Conservation (phyloP, 2,113 vertebrate genomes). For the Euleptes europaea region DNA sequence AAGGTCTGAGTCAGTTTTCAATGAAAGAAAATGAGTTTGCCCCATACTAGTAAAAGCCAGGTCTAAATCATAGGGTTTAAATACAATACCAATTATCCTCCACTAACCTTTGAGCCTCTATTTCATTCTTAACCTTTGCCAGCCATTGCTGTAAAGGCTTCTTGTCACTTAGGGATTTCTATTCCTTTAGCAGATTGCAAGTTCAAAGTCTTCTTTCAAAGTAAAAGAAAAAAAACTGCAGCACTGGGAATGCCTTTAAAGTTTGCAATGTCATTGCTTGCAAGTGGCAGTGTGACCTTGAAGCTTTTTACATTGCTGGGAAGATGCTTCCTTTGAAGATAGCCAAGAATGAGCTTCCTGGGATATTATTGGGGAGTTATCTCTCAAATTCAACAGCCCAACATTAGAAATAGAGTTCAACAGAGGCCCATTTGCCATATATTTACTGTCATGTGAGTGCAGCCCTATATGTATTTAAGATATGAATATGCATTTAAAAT, state of each 20-base stretch:
- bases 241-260: conserved; percentile 11
- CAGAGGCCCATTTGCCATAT: neutral
- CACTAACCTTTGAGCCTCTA: neutral
- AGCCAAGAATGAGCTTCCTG: neutral
- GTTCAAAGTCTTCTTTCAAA: conserved; percentile 29
- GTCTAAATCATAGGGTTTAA: neutral
- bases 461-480: neutral
- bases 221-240: neutral
- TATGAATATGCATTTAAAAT: neutral
- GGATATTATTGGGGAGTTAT: neutral
- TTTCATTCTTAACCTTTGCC: conserved; percentile 3
- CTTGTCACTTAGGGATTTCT: neutral
- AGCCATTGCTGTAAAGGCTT: conserved; percentile 12
- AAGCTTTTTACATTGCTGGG: neutral
- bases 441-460: neutral
- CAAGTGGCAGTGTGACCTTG: conserved; percentile 9
- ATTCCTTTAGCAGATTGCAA: conserved; percentile 2
- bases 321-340: neutral
- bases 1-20: conserved; percentile 10
- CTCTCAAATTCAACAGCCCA: neutral
- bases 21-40: neutral
- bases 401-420: fast-evolving
- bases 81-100: neutral
- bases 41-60: neutral
- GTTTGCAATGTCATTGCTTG: neutral